Base-by-base conservation (phyloP, 2,888 invertebrate genomes). In the Elmis aenea region DNA sequence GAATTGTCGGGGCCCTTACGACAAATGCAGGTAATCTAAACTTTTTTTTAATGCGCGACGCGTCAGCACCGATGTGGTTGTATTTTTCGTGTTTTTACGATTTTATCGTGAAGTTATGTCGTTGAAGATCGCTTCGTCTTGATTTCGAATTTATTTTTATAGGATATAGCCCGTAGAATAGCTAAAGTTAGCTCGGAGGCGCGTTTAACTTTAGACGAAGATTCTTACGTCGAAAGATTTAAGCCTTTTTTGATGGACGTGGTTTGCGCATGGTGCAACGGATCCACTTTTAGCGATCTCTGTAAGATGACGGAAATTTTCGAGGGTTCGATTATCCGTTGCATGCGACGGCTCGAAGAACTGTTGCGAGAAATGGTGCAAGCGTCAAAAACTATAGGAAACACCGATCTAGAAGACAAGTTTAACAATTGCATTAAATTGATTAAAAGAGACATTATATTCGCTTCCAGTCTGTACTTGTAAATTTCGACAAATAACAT, bases 391-490 rank as follows among this genome's bases (percentile, higher is more conserved):
- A 92, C 90, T 51, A 96, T 97, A 50, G 97, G 96, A 9, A 96
- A 95, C 66, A 85, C 87, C 1, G 94, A 94, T 53, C 73, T 97
- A 46, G 96, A 97, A 71, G 87, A 87, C 57, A 97, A 96, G 71
- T 97, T 97, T 69, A 84, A 87, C 50, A 89, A 91, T 61, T 89
- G 90, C 38, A 87, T 95, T 50, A 86, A 85, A 58, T 69, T 89
- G 46, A 79, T 99, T 38, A 99, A 99, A 69, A 77, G 99, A 50
- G 99, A 99, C 67, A 99, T 99, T 62, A 91, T 99, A n/a, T 99
- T 99, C 70, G 99, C 99, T 12, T 96, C 97, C 37, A 96, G 95
- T 68, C 77, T 99, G 32, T 99, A 99, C 69, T 74, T 94, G 52
- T 92, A 77, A 75, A 26, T n/a, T 28, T 10, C 5, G 20, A 2